phyloP scores from a whole-genome alignment of 2,113 vertebrate species.

The Spermophilus dauricus region DNA sequence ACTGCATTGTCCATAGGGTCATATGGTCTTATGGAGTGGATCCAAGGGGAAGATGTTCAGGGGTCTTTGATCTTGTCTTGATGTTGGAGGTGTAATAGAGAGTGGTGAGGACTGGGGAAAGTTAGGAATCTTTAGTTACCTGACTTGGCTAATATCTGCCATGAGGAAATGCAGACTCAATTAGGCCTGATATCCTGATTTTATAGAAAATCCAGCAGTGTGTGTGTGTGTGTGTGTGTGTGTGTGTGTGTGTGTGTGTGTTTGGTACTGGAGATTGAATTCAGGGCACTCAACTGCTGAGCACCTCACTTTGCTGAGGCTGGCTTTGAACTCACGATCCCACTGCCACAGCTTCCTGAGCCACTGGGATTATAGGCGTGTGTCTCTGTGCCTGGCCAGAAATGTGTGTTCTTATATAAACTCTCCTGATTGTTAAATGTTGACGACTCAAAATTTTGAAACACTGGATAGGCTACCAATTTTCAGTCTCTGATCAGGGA shows the following conservation, averaged over 20 bases:
- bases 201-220: not conserved
- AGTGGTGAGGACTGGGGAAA: not conserved
- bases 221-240: too few relatives aligned
- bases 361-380: too few relatives aligned
- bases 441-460: not conserved
- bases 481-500: not conserved
- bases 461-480: not conserved
- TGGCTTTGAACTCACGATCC: too few relatives aligned
- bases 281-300: too few relatives aligned
- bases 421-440: not conserved
- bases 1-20: not conserved
- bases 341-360: too few relatives aligned
- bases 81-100: not conserved
- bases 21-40: not conserved
- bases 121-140: not conserved
- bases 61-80: not conserved
- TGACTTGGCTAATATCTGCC: not conserved
- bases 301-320: too few relatives aligned
- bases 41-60: not conserved
- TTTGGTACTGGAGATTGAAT: too few relatives aligned
- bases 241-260: too few relatives aligned
- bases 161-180: not conserved
- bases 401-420: constrained; percentile 7
- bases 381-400: not conserved
- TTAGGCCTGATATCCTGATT: not conserved